phyloP scores from a whole-genome alignment of 2,113 vertebrate genomes.

The Sapayoa aenigma region DNA sequence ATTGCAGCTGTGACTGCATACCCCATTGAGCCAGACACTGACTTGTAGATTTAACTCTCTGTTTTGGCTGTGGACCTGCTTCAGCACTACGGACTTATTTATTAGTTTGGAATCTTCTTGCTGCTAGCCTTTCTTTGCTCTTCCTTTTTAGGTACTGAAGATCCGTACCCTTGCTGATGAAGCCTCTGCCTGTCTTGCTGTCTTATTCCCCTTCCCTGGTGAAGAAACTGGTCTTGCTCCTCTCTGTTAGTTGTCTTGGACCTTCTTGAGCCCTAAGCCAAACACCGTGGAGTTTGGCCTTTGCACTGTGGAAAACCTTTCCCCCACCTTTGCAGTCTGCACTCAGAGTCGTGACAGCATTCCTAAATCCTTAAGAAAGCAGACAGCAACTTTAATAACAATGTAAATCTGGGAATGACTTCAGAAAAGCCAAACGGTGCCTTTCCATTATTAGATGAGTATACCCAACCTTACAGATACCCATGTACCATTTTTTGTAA shows the following conservation, averaged over 20 bases:
- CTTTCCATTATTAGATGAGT: not conserved
- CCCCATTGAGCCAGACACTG: not conserved
- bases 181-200: not conserved
- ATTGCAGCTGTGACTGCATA: not conserved
- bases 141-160: not conserved
- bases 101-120: not conserved
- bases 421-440: not conserved
- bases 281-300: accelerated
- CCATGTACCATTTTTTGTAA: not conserved
- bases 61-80: not conserved
- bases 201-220: not conserved
- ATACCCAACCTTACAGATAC: not conserved
- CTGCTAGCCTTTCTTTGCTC: not conserved
- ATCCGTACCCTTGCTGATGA: not conserved
- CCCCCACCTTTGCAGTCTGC: not conserved
- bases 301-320: not conserved
- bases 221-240: not conserved
- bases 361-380: not conserved
- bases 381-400: not conserved
- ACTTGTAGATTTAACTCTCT: not conserved
- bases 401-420: not conserved
- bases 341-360: not conserved
- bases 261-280: not conserved
- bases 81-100: not conserved
- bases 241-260: not conserved